Base-by-base conservation (phyloP, 2,888 invertebrate genomes). In the Branchellion lobata region DNA sequence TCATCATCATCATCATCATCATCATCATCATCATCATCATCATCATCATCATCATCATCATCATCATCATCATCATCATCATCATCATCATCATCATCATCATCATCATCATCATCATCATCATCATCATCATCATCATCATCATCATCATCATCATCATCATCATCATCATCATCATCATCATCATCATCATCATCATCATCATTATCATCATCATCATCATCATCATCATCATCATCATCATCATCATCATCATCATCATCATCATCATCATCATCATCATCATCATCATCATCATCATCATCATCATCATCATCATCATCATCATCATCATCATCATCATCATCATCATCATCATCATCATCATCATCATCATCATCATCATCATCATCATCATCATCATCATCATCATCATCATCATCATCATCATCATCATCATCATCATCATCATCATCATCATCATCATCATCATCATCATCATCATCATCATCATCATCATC, bases 1-100 rank as follows among this genome's bases (percentile, higher is more conserved):
- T 80, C 73, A 72, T 80, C 79, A 57, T 80, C 80, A 79, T 80
- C 74, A 61, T 80, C 79, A 51, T 80, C 80, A 65, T 79, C 51
- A 74, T 80, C 65, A 72, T 80, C 79, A 79, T 80, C 74, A 79
- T 80, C 65, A 61, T 80, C 79, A 61, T 80, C 74, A 79, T 80
- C 40, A 57, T 79, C 73, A 79, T 74, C 78, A 68, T 80, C 29
- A 24, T 34, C 73, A 5, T 73, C 2, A 2, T 73, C 73, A 1
- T 36, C 73, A 73, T 73, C 47, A 8, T 40, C 18, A 57, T 40
- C 74, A 5, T 57, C 47, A 14, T 40, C 34, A 74, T 33, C 34
- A 33, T 40, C 34, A 40, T 74, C 74, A 74, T 40, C 47, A 14
- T 33, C 47, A 40, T 74, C 47, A 8, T 74, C 34, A 74, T 74